Evolutionary conservation across 2,888 invertebrate genomes (phyloP), one percentile per base, ranked within the genome.

Genomic region (Chloromyia formosa): DNA sequence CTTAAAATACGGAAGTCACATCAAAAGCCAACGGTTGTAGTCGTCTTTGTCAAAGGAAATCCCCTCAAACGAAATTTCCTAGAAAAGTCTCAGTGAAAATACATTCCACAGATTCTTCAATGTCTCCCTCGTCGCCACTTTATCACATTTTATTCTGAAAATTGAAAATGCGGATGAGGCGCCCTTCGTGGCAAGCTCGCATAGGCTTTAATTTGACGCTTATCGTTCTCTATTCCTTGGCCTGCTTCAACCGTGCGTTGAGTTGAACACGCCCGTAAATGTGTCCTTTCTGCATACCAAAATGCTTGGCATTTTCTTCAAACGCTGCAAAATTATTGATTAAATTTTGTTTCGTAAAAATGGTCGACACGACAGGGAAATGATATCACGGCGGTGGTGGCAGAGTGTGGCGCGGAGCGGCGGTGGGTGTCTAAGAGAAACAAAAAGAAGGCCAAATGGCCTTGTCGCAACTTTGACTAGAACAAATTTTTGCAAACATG

Each of bases 261-360:
- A n/a, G n/a, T n/a, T n/a, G n/a, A n/a, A n/a, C n/a, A n/a, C n/a
- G n/a, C n/a, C n/a, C n/a, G n/a, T n/a, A n/a, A n/a, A n/a, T n/a
- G n/a, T n/a, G n/a, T n/a, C n/a, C n/a, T n/a, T n/a, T n/a, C n/a
- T 42, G 42, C 42, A 12, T n/a, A n/a, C 42, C 7, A 42, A 12
- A 61, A 27, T 61, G 14, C 61, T 35, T 27, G 23, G 23, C 27
- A 35, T 54, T 12, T 61, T 61, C 27, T 27, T 23, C 9, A 14
- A n/a, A n/a, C n/a, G 10, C 61, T 10, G 10, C 5, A 12, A 14
- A 1, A 35, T 10, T 61, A 61, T 61, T 61, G 61, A 61, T 61
- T 61, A 61, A 61, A 27, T 61, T 61, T 61, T 61, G 27, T 54
- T 61, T n/a, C n/a, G n/a, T n/a, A n/a, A n/a, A n/a, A n/a, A n/a